phyloP scores from a whole-genome alignment of 1,140 invertebrate genomes.

The Teleopsis dalmanni region DNA sequence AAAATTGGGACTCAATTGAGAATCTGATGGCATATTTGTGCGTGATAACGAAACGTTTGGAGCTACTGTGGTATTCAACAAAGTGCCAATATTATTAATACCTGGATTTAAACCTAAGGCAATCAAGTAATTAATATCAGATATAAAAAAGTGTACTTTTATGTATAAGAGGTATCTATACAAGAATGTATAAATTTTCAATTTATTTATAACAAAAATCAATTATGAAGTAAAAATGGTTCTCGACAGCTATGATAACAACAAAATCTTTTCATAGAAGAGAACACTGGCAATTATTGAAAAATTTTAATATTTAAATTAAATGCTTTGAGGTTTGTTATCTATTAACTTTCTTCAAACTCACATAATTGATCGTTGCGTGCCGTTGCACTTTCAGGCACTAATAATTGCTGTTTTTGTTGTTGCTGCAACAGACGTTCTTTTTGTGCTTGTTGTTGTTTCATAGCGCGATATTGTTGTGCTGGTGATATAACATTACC shows the following conservation, averaged over 20 bases:
- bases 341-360: slow-evolving; percentile 17
- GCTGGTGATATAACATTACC: slow-evolving; percentile 27
- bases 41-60: slow-evolving; percentile 69
- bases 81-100: slow-evolving; percentile 66
- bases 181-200: background rate
- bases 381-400: slow-evolving; percentile 57
- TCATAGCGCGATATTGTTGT: slow-evolving; percentile 40
- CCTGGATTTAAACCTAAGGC: slow-evolving; percentile 50
- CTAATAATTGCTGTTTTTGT: slow-evolving; percentile 62
- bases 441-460: slow-evolving; percentile 47
- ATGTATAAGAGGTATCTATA: background rate
- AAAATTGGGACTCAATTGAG: slow-evolving; percentile 63
- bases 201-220: too few relatives aligned
- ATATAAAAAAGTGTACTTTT: background rate
- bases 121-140: slow-evolving; percentile 1
- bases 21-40: slow-evolving; percentile 60
- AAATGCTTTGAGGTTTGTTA: slow-evolving; percentile 5
- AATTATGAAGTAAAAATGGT: too few relatives aligned
- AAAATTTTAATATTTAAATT: background rate
- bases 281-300: too few relatives aligned
- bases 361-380: slow-evolving; percentile 43
- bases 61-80: slow-evolving; percentile 71
- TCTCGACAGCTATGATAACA: too few relatives aligned
- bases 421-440: slow-evolving; percentile 59
- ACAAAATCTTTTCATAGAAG: too few relatives aligned